These are phyloP conservation scores for Platycnemis pennipes DNA, from an alignment of 2,888 invertebrate genomes.

Conservation along the genomic window DNA sequence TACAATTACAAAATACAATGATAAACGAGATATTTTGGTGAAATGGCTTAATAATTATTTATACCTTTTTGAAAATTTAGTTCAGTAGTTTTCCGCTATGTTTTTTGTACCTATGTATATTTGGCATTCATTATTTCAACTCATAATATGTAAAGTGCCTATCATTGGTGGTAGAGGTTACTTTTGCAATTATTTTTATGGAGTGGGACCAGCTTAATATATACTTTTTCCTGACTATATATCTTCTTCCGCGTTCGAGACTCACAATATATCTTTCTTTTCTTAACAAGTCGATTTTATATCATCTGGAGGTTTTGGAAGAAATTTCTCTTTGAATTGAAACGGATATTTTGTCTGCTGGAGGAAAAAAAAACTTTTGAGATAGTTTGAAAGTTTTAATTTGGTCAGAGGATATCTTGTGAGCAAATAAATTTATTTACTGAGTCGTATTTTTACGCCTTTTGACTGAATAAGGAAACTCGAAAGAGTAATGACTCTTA, in stretches of 20 bases:
- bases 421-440: slow-evolving; percentile 63
- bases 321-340: slow-evolving; percentile 48
- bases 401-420: slow-evolving; percentile 48
- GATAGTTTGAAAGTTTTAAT: slow-evolving; percentile 46
- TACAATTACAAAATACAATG: too few relatives aligned
- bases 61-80: too few relatives aligned
- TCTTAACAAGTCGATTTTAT: not conserved
- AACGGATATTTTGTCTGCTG: slow-evolving; percentile 50
- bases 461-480: slow-evolving; percentile 62
- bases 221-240: not conserved
- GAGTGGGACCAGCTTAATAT: not conserved
- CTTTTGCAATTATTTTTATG: not conserved
- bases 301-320: slow-evolving; percentile 16
- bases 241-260: not conserved
- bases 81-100: not conserved
- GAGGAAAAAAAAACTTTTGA: slow-evolving; percentile 1
- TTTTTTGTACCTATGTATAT: not conserved
- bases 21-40: too few relatives aligned
- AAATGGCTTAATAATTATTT: too few relatives aligned
- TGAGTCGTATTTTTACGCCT: slow-evolving; percentile 66
- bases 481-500: slow-evolving; percentile 64
- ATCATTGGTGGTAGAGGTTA: not conserved
- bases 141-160: not conserved
- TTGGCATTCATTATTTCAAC: not conserved
- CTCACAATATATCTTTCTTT: not conserved